Evolutionary conservation across 2,888 invertebrate genomes (phyloP).

Genomic region (Rhingia rostrata): DNA sequence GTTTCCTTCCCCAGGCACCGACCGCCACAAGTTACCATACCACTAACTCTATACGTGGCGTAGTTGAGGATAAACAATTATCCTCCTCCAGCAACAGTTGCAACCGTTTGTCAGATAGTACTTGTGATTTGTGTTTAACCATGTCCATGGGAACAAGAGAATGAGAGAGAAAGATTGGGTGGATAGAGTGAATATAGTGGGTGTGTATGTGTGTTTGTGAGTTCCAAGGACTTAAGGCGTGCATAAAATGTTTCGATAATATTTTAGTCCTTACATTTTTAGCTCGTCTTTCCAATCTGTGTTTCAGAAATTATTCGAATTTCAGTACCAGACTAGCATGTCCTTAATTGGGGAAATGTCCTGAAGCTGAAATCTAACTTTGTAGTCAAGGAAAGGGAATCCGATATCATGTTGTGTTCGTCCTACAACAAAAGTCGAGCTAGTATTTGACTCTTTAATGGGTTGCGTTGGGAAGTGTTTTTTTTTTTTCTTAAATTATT

Average conservation of each 20-base stretch:
- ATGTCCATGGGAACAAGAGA: neutral
- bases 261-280: neutral
- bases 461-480: no score
- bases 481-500: no score
- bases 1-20: slow-evolving; percentile 51
- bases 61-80: slow-evolving; percentile 37
- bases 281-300: neutral
- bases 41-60: neutral
- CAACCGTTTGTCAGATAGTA: slow-evolving; percentile 62
- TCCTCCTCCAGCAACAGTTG: slow-evolving; percentile 23
- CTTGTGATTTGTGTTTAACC: slow-evolving; percentile 33
- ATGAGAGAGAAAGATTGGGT: slow-evolving; percentile 1
- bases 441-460: no score
- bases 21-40: slow-evolving; percentile 27
- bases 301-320: neutral
- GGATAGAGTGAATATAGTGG: neutral
- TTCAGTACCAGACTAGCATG: no score
- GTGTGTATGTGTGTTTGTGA: neutral
- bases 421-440: no score
- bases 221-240: slow-evolving; percentile 10
- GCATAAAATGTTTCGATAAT: neutral
- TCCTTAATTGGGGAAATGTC: no score
- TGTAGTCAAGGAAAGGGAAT: no score
- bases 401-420: no score
- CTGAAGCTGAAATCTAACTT: no score